A percentile compares a stretch with the other conserved stretches of the same genome.
phyloP scores from a whole-genome alignment of 2,888 invertebrate genomes.

The Loripinus fragilis region DNA sequence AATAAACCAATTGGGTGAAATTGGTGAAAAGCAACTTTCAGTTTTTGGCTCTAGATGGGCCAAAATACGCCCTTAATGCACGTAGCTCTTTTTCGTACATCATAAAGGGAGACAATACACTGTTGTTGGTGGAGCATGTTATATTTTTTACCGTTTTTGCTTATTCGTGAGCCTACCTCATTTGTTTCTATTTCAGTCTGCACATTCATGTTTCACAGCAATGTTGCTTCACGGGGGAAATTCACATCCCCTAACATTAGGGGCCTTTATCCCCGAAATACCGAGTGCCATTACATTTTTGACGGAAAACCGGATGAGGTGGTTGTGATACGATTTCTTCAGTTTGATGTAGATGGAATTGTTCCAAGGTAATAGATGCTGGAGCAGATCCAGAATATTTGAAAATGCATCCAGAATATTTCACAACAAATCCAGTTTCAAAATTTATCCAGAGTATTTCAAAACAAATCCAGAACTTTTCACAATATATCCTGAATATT shows the following conservation, averaged over 20 bases:
- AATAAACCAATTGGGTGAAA: no score
- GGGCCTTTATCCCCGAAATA: conserved; percentile 91
- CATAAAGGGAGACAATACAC: conserved; percentile 13
- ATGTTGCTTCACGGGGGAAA: conserved; percentile 86
- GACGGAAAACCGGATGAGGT: conserved; percentile 93
- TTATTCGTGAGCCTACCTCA: conserved; percentile 22
- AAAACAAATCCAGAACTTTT: no score
- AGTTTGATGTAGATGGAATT: conserved; percentile 96
- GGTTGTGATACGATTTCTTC: conserved; percentile 93
- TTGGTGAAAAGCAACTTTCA: no score
- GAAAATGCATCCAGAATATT: not conserved
- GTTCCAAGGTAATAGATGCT: conserved; percentile 88
- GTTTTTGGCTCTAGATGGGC: no score
- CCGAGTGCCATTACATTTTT: conserved; percentile 95
- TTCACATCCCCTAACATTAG: conserved; percentile 94
- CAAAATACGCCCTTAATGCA: no score
- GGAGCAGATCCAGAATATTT: conserved; percentile 82
- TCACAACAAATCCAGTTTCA: no score
- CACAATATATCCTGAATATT: no score
- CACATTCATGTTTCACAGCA: conserved; percentile 87
- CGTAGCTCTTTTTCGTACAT: not conserved
- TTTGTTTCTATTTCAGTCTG: conserved; percentile 84
- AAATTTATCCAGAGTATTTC: no score
- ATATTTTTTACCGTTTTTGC: conserved; percentile 12
- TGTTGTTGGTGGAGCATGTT: conserved; percentile 12